These are phyloP conservation scores for Acropora yongei DNA, from an alignment of 64 coral and sea anemone species.

Conservation along the genomic window DNA sequence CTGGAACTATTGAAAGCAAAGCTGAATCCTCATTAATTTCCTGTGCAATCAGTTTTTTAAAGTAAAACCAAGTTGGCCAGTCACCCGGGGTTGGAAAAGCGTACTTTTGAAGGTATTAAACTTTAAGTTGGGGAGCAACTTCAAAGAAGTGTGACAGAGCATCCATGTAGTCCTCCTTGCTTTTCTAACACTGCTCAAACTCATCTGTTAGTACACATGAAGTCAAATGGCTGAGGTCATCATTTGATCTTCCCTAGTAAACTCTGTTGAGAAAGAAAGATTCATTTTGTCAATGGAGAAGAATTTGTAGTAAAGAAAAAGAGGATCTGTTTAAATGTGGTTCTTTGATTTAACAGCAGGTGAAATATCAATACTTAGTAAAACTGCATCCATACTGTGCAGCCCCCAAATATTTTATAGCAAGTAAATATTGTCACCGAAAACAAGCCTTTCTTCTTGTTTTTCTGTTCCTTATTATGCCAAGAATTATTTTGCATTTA, in stretches of 20 bases:
- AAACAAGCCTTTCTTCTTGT: not conserved
- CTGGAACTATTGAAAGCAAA: no score
- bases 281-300: no score
- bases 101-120: constrained; percentile 41
- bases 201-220: constrained; percentile 45
- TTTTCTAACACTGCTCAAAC: not conserved
- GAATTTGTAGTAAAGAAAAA: no score
- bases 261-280: no score
- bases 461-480: not conserved
- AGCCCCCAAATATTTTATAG: not conserved
- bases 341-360: not conserved
- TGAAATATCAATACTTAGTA: not conserved
- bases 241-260: not conserved
- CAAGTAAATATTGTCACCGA: not conserved
- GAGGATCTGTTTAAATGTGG: not conserved
- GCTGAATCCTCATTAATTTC: no score
- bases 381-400: constrained; percentile 11
- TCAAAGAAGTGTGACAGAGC: no score
- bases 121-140: not conserved
- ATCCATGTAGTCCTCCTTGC: no score
- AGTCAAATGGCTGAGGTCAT: constrained; percentile 13
- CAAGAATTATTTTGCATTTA: not conserved
- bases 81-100: constrained; percentile 4
- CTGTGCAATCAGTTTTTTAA: constrained; percentile 42
- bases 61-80: constrained; percentile 54